Base-by-base conservation (phyloP, 1,140 invertebrate species). In the Zaprionus capensis region DNA sequence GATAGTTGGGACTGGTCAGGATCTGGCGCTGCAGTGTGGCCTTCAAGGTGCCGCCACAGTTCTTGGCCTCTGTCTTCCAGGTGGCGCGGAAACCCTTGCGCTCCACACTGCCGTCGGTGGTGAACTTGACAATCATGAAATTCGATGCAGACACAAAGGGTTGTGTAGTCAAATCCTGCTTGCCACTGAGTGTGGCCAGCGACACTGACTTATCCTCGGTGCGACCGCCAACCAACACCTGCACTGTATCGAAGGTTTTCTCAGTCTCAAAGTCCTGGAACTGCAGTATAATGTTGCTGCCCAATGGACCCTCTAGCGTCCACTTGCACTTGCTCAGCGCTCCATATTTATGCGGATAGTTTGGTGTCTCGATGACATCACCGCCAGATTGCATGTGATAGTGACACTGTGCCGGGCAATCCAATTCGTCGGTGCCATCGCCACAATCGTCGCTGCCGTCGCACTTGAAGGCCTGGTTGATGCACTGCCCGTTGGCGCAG, bases 201-300 rank as follows among this genome's bases (percentile, higher is more conserved):
- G 97, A 98, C 4, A 98, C 96, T 15, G 98, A 97, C 80, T 98
- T 97, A 69, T 99, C 97, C 94, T 99, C 98, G 4, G 98, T 98
- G 81, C 97, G 94, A 24, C 98, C 98, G 26, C 99, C 98, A 2
- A 98, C 97, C 77, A 99, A 94, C 78, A 99, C 97, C 93, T 99
- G 98, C 6, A 99, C 98, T 38, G 98, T 98, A 93, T 99, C 98
- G 87, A 98, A 98, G 81, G 97, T 96, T 92, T 98, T 97, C 93
- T 99, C 98, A 5, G 98, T 99, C 92, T 98, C 98, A 93, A 99
- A 99, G 94, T 98, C 97, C 94, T 98, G 97, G 93, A 99, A 98
- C 95, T 99, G 94, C 65, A 99, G 94, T 36, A 98, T 95, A 72
- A 99, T 98, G 83, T 98, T 98, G 92, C 98, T 97, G 46, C 98